These are phyloP conservation scores for Chaetorhynchus papuensis DNA, from an alignment of 2,113 vertebrate genomes.

Conservation along the genomic window DNA sequence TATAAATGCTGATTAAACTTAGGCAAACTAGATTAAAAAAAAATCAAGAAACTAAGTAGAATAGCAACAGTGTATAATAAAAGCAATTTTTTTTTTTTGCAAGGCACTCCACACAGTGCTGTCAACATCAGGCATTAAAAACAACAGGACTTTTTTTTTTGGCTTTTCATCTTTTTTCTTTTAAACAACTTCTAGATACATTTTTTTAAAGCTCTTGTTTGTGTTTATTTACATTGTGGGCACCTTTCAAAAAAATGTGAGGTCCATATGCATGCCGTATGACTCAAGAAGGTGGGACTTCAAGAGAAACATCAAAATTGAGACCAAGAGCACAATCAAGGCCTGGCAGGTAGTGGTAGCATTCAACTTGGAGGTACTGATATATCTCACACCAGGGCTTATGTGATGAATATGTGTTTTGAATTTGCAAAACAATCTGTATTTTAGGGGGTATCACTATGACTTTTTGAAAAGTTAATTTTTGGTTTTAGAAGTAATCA, in stretches of 20 bases:
- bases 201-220: neutral
- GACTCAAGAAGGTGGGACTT: neutral
- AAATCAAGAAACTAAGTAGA: neutral
- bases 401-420: fast-evolving
- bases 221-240: neutral
- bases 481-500: neutral
- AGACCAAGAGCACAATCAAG: neutral
- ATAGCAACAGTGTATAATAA: neutral
- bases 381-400: fast-evolving
- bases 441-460: neutral
- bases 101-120: neutral
- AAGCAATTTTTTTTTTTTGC: neutral
- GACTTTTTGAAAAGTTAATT: neutral
- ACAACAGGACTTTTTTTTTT: neutral
- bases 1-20: neutral
- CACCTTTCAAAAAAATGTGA: neutral
- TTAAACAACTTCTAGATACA: neutral
- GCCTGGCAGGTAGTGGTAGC: neutral
- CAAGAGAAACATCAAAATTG: neutral
- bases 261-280: neutral
- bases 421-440: neutral
- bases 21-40: neutral
- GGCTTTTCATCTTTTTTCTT: neutral
- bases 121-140: neutral
- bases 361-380: neutral